phyloP scores from a whole-genome alignment of 2,888 invertebrate genomes.

The Chesias legatella region DNA sequence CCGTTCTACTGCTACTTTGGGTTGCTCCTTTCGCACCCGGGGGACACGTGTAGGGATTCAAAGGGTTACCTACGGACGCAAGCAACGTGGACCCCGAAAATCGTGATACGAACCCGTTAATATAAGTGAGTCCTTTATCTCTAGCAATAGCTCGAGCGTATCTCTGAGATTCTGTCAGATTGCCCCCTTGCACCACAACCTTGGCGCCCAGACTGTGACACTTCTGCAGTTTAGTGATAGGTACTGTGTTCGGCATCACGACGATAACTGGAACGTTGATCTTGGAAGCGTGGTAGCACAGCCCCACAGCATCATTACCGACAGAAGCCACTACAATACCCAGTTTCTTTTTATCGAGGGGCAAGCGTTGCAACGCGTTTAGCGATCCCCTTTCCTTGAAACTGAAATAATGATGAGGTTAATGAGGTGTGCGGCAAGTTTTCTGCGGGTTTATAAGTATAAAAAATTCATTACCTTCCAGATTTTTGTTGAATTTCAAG shows the following conservation, averaged over 20 bases:
- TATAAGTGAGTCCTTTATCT: slow-evolving; percentile 81
- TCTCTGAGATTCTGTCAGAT: slow-evolving; percentile 81
- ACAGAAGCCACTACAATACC: slow-evolving; percentile 86
- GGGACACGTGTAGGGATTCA: too few relatives aligned
- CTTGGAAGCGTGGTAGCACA: slow-evolving; percentile 83
- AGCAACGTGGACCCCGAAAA: too few relatives aligned
- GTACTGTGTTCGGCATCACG: slow-evolving; percentile 84
- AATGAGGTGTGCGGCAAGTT: background rate
- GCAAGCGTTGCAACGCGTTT: slow-evolving; percentile 80
- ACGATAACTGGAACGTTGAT: slow-evolving; percentile 82
- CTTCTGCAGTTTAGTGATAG: slow-evolving; percentile 84
- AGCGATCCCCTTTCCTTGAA: slow-evolving; percentile 87
- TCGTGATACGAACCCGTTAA: slow-evolving; percentile 78
- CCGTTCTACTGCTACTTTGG: too few relatives aligned
- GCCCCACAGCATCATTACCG: slow-evolving; percentile 85
- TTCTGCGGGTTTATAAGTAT: too few relatives aligned
- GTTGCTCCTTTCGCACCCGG: too few relatives aligned
- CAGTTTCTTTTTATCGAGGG: slow-evolving; percentile 76
- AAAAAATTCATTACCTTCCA: slow-evolving; percentile 53
- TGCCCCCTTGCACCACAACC: slow-evolving; percentile 83
- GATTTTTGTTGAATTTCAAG: slow-evolving; percentile 48
- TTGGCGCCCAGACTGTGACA: slow-evolving; percentile 83
- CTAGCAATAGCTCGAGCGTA: slow-evolving; percentile 80
- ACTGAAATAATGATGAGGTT: slow-evolving; percentile 50
- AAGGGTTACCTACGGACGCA: too few relatives aligned